Conservation (phyloP, 2,113 vertebrate genomes). For the Dendrocopos noguchii region DNA sequence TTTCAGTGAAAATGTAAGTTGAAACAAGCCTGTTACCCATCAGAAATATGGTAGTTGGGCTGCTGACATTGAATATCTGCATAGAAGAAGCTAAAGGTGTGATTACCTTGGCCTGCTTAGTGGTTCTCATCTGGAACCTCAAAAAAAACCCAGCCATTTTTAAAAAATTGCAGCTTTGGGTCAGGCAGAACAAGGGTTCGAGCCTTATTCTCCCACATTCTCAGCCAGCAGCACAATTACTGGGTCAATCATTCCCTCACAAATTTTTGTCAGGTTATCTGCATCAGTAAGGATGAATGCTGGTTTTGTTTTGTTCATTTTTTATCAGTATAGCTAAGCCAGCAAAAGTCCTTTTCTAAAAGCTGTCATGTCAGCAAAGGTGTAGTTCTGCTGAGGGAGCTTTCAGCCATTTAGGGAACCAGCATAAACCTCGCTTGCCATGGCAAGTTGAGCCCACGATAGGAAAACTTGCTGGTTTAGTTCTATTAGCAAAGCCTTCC, state of each 20-base stretch:
- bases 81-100: neutral
- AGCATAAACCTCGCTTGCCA: neutral
- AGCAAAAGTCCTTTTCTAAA: constrained; percentile 18
- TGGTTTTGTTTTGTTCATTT: constrained; percentile 6
- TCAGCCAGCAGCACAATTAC: neutral
- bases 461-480: neutral
- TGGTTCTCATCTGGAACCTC: neutral
- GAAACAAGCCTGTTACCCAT: neutral
- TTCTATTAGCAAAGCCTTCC: neutral
- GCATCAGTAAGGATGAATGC: neutral
- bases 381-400: constrained; percentile 43
- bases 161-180: neutral
- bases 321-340: constrained; percentile 37
- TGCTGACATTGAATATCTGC: neutral
- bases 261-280: neutral
- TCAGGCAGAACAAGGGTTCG: neutral
- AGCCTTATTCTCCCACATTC: neutral
- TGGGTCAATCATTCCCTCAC: neutral
- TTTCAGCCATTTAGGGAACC: neutral
- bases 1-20: neutral
- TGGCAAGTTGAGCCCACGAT: neutral
- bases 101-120: neutral
- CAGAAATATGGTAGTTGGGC: neutral
- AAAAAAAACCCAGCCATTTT: neutral
- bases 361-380: constrained; percentile 48